Evolutionary conservation across 2,888 invertebrate genomes (phyloP), one percentile per base, ranked within the genome.

Genomic region (Ectobius pallidus): DNA sequence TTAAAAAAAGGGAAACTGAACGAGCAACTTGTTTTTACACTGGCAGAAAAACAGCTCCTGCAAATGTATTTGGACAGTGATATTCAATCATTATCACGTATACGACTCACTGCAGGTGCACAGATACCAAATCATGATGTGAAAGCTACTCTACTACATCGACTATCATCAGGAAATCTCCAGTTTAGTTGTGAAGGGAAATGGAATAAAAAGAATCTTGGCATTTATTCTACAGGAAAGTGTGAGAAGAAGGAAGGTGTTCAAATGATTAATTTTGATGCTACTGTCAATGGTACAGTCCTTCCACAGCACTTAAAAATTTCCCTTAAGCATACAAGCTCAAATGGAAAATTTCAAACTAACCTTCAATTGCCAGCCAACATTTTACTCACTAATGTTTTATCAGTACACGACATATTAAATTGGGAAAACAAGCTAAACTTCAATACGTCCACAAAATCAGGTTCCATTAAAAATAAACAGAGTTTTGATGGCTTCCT

Each of bases 341-440:
- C 62, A 18, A 55, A 20, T 20, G 69, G 52, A 14, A 27, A 25
- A 34, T 69, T 49, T 44, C 32, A 61, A 11, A 71, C 71, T 20
- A 70, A 32, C 18, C 30, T 68, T 46, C 27, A 55, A 11, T 55
- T 70, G 1, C 72, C 69, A 20, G 58, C 49, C 14, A 63, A 61
- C 20, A 61, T 73, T n/a, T 11, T 16, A 3, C 14, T 70, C 9
- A 32, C 67, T n/a, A 72, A 74, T 61, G 11, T 58, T 30, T 68
- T 74, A 14, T 22, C 22, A 27, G 2, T 71, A n/a, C 30, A 39
- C 25, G 68, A 74, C 61, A 11, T 18, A 18, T 18, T 52, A 1
- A 72, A 73, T 46, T 74, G 74, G 74, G 63, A 73, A 30, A 73
- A 73, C 49, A 34, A 30, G 6, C 11, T 74, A 32, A 39, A 34